Evolutionary conservation across 2,797 vertebrate species (phyloP), one percentile per base, ranked within the genome.

Genomic region (Hipposideros larvatus): DNA sequence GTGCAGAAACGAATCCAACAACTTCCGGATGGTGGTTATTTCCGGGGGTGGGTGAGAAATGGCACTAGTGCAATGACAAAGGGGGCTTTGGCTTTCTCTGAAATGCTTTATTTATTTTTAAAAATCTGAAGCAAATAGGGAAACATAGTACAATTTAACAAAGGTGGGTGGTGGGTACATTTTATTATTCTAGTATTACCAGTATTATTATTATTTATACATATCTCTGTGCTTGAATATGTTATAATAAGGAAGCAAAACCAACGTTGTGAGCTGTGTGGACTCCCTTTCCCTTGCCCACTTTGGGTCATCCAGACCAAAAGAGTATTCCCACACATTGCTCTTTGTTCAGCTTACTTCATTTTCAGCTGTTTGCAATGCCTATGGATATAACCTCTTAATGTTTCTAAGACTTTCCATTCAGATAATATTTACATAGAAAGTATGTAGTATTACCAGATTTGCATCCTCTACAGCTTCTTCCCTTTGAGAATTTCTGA

Each of bases 401-500:
- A 28, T 34, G 34, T 19, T 61, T 46, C 46, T 1, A 26, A 37
- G 70, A 71, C 61, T 89, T 78, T 51, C 53, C 53, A 73, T n/a
- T 79, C 14, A 34, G 14, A n/a, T 31, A 63, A 46, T 26, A 66
- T 53, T 73, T 87, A 66, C 16, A 46, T 37, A 59, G 24, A 28
- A 63, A 66, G 26, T 14, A 26, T n/a, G 11, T 34, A 70, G n/a
- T 31, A 37, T 59, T 79, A 24, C 59, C 71, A 43, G 26, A 26
- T 31, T n/a, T 63, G 31, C 22, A 51, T 22, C 11, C 3, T 78
- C 70, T 34, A 9, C 5, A 51, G 16, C 66, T 85, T 74, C 84
- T 93, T 84, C 73, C 24, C 57, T 68, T 63, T 41, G 71, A 80
- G 61, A 51, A 43, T 75, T 70, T 93, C 51, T 65, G 22, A 75